These are phyloP conservation scores for Tragelaphus scriptus DNA, from an alignment of 2,113 vertebrate genomes.

Conservation along the genomic window DNA sequence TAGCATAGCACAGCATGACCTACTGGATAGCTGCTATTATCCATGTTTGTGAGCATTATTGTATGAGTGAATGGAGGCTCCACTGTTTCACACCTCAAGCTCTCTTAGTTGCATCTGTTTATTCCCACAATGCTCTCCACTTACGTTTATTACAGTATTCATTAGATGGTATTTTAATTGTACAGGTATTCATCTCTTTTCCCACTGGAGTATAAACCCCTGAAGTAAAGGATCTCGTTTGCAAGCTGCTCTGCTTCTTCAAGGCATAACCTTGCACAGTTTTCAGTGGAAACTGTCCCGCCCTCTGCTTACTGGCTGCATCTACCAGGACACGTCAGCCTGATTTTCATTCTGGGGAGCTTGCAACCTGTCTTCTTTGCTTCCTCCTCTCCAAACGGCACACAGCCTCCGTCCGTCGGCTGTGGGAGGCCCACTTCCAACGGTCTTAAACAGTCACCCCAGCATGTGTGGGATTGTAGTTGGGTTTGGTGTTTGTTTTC, in stretches of 20 bases:
- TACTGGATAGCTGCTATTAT: not conserved
- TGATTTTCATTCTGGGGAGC: not conserved
- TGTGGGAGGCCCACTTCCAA: not conserved
- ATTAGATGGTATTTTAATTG: not conserved
- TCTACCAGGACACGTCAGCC: not conserved
- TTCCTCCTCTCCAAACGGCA: not conserved
- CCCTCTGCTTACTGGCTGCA: not conserved
- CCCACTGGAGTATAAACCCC: not conserved
- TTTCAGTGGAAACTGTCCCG: not conserved
- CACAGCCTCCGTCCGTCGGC: not conserved
- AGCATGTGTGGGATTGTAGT: not conserved
- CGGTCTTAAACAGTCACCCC: not conserved
- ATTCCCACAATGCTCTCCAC: not conserved
- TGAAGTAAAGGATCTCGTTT: not conserved
- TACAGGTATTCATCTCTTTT: not conserved
- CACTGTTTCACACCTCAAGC: not conserved
- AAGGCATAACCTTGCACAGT: accelerated
- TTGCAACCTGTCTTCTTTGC: not conserved
- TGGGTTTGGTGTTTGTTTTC: conserved; percentile 7
- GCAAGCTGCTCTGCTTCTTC: not conserved
- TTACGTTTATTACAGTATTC: not conserved
- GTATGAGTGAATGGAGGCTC: too few relatives aligned
- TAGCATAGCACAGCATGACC: not conserved
- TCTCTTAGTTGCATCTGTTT: not conserved
- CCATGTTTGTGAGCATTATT: not conserved